Evolutionary conservation across 2,797 vertebrate genomes (phyloP).

Genomic region (Girardinus metallicus): DNA sequence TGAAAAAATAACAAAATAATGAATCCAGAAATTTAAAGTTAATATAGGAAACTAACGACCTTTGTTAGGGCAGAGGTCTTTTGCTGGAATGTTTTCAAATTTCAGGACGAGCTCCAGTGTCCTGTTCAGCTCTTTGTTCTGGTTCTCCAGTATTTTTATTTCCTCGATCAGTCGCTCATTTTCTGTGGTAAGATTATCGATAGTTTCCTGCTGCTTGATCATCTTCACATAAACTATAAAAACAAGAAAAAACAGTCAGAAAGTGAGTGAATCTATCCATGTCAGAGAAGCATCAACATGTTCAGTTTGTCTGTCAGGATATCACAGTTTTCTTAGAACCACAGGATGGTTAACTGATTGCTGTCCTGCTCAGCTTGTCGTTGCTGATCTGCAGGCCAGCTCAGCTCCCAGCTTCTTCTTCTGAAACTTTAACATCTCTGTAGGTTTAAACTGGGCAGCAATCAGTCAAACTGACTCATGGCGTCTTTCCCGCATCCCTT

Average conservation of each 20-base stretch:
- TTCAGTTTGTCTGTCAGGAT: neutral
- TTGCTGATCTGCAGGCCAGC: too few species aligned
- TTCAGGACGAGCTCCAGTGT: constrained; percentile 33
- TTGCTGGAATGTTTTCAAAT: constrained; percentile 37
- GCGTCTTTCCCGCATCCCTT: too few species aligned
- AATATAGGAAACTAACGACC: neutral
- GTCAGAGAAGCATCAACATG: neutral
- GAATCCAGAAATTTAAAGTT: neutral
- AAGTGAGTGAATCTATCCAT: neutral
- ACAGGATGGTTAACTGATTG: too few species aligned
- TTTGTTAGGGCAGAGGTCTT: constrained; percentile 41
- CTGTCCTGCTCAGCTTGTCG: too few species aligned
- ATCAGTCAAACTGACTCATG: too few species aligned
- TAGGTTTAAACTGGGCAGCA: too few species aligned
- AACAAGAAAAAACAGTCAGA: neutral
- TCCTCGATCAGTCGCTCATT: constrained; percentile 8
- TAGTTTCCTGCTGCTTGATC: neutral
- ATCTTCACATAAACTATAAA: constrained; percentile 1
- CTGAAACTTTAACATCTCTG: too few species aligned
- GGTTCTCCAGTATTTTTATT: neutral
- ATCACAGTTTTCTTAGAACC: neutral
- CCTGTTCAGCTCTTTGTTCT: constrained; percentile 17
- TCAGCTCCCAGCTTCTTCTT: too few species aligned
- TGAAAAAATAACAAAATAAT: neutral
- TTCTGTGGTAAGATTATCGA: neutral